Conservation (phyloP, 2,888 invertebrate species). For the Linnaemya tessellans region DNA sequence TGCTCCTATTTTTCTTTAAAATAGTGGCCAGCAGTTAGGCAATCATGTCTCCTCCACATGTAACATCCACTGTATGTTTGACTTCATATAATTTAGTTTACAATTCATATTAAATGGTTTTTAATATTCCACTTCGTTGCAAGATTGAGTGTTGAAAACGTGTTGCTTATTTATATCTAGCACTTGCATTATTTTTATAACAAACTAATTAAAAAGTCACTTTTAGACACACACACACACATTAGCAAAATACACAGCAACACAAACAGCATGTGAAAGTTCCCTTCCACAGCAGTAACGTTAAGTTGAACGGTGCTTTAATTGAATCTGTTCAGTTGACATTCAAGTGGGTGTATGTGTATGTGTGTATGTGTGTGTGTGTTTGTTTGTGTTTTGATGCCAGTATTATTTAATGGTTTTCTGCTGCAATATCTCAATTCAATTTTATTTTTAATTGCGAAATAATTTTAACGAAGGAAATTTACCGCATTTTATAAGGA, state of each 20-base stretch:
- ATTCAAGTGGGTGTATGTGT: not conserved
- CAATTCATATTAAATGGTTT: not conserved
- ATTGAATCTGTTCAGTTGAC: conserved; percentile 15
- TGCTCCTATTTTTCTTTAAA: too few species aligned
- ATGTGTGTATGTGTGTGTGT: too few species aligned
- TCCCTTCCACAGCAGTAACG: not conserved
- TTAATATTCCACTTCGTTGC: not conserved
- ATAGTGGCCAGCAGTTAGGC: too few species aligned
- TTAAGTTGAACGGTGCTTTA: conserved; percentile 12
- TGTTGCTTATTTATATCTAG: conserved; percentile 33
- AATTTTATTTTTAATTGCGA: conserved; percentile 3
- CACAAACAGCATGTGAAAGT: not conserved
- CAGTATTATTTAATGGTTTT: not conserved
- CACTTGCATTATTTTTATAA: not conserved
- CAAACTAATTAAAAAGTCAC: conserved; percentile 59
- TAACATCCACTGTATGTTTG: too few species aligned
- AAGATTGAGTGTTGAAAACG: not conserved
- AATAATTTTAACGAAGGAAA: not conserved
- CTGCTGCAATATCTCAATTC: not conserved
- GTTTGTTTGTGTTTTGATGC: not conserved
- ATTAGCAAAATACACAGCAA: not conserved
- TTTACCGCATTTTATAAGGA: not conserved
- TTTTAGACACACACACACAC: conserved; percentile 9
- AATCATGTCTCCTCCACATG: too few species aligned
- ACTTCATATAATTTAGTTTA: not conserved